These are phyloP conservation scores for Mesitornis unicolor DNA, from an alignment of 2,113 vertebrate species.

Conservation along the genomic window DNA sequence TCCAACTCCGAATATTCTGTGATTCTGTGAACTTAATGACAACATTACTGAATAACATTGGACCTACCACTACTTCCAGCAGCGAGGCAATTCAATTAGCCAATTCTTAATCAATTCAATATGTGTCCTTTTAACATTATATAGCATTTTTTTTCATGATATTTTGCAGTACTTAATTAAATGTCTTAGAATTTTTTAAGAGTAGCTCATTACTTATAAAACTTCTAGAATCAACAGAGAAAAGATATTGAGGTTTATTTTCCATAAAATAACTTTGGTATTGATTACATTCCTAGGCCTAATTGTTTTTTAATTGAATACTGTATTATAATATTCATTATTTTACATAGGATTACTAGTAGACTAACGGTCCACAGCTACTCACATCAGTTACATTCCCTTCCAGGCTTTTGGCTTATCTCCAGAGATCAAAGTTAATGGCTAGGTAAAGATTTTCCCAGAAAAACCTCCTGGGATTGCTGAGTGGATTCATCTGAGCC, in stretches of 20 bases:
- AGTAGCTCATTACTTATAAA: neutral
- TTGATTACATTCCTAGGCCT: neutral
- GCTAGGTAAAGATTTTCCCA: neutral
- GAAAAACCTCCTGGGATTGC: neutral
- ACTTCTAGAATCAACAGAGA: neutral
- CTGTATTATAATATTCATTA: neutral
- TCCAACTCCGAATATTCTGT: too few relatives aligned
- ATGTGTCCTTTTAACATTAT: neutral
- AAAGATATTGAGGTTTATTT: neutral
- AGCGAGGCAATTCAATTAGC: neutral
- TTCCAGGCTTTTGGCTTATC: neutral
- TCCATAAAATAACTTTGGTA: neutral
- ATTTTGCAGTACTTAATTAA: neutral
- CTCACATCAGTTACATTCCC: neutral
- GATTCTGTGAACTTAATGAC: too few relatives aligned
- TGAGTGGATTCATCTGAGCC: neutral
- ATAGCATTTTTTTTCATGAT: neutral
- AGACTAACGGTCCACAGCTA: neutral
- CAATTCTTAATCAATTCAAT: neutral
- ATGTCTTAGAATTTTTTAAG: neutral
- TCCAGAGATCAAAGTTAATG: neutral
- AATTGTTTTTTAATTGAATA: constrained; percentile 6
- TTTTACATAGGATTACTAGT: neutral
- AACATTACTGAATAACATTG: neutral
- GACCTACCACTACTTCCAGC: neutral